These are phyloP conservation scores for Mizuhopecten yessoensis DNA, from an alignment of 1,140 invertebrate species.

Conservation along the genomic window DNA sequence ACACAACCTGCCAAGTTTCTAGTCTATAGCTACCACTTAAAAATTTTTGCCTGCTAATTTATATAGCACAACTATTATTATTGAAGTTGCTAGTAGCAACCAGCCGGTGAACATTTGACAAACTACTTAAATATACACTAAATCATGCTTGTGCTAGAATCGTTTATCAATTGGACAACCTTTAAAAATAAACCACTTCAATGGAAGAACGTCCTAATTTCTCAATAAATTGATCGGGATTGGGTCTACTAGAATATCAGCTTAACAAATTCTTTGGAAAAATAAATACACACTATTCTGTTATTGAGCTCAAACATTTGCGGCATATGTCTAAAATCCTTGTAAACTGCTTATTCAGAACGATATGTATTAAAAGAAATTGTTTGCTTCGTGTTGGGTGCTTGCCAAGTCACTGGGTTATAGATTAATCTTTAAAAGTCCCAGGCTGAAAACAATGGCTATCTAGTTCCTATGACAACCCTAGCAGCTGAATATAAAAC, in stretches of 20 bases:
- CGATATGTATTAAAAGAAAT: slow-evolving; percentile 61
- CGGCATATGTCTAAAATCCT: slow-evolving; percentile 34
- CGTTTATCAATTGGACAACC: slow-evolving; percentile 32
- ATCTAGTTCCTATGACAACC: slow-evolving; percentile 68
- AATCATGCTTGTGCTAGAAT: slow-evolving; percentile 47
- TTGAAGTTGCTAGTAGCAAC: slow-evolving; percentile 62
- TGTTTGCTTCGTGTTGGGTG: slow-evolving; percentile 63
- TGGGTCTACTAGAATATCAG: slow-evolving; percentile 13
- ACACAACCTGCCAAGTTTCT: slow-evolving; percentile 29
- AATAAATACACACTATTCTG: slow-evolving; percentile 25
- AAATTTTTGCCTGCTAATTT: slow-evolving; percentile 6
- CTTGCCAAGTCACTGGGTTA: slow-evolving; percentile 61
- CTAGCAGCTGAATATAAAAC: slow-evolving; percentile 51
- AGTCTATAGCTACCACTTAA: neutral
- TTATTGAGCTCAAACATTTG: slow-evolving; percentile 35
- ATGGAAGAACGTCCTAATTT: slow-evolving; percentile 13
- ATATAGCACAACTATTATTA: slow-evolving; percentile 48
- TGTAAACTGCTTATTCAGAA: slow-evolving; percentile 40
- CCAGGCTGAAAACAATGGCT: slow-evolving; percentile 59
- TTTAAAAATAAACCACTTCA: slow-evolving; percentile 11
- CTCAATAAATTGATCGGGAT: slow-evolving; percentile 28
- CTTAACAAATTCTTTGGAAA: slow-evolving; percentile 38
- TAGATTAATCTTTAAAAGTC: slow-evolving; percentile 64
- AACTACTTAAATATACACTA: slow-evolving; percentile 52
- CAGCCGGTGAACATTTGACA: slow-evolving; percentile 49